Evolutionary conservation across 1,140 invertebrate genomes (phyloP).

Genomic region (Cyclina sinensis): DNA sequence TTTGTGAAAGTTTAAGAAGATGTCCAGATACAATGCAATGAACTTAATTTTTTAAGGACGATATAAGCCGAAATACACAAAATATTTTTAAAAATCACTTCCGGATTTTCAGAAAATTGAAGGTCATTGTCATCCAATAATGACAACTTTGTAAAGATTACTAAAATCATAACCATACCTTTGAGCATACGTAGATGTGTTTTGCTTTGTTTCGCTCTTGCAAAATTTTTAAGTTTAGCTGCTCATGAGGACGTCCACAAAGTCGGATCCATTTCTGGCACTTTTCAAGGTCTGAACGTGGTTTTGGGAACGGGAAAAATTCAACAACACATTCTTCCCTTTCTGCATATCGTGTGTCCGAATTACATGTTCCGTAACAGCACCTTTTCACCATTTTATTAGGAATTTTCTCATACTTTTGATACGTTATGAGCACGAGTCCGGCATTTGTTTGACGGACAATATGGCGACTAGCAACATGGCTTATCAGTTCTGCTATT

Average conservation of each 20-base stretch:
- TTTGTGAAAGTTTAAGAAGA: too few relatives aligned
- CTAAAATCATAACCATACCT: not conserved
- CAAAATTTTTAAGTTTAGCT: not conserved
- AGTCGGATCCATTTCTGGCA: not conserved
- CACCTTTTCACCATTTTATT: not conserved
- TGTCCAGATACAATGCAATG: not conserved
- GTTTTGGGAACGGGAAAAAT: slow-evolving; percentile 5
- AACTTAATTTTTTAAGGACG: not conserved
- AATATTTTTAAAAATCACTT: not conserved
- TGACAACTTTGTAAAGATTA: not conserved
- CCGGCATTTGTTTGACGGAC: too few relatives aligned
- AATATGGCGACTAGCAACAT: too few relatives aligned
- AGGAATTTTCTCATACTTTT: too few relatives aligned
- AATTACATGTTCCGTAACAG: not conserved
- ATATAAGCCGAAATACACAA: not conserved
- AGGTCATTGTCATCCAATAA: not conserved
- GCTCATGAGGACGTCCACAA: not conserved
- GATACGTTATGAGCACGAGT: too few relatives aligned
- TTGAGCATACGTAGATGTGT: not conserved
- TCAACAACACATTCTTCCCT: not conserved
- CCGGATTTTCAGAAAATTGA: not conserved
- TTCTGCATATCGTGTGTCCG: not conserved
- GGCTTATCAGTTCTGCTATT: too few relatives aligned
- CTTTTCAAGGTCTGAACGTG: not conserved
- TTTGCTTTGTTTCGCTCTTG: not conserved